Base-by-base conservation (phyloP, 2,113 vertebrate species). In the Sapayoa aenigma region DNA sequence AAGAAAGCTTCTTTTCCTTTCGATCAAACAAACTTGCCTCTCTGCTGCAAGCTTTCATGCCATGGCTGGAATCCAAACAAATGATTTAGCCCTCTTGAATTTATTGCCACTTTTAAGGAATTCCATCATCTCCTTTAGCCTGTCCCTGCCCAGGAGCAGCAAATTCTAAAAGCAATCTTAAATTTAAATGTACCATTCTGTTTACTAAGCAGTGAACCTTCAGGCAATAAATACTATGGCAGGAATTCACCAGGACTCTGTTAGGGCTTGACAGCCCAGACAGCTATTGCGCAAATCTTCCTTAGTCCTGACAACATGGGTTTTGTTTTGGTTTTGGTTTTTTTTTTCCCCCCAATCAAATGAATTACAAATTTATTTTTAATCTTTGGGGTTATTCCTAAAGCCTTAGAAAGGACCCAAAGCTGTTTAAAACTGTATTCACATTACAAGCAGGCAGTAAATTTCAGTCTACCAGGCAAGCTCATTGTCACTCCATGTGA, bases 351-450 rank as follows among this genome's bases (percentile, higher is more conserved):
- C n/a, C n/a, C 22, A 84, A 91, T 80, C 66, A 94, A 94, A 94
- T 66, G 89, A 93, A 95, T 89, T 94, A 96, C 89, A 95, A 94
- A 93, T 95, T 96, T 94, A 66, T 89, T 94, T 95, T 93, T 95
- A 93, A 94, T 96, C 94, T 94, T 91, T 42, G 23, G 17, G 53
- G 49, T 95, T 95, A 71, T 37, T 76, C 31, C 41, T 85, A 89
- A 92, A 69, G 87, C 81, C 49, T 93, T 93, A 93, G 80, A 87
- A 95, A 93, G 49, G 69, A 91, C 76, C 18, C 37, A 87, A 89
- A 94, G 84, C 89, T 87, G 49, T 92, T 93, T 89, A 89, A 95
- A 94, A 72, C 62, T 68, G 62, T 66, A 91, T 93, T 94, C 77
- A 89, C 59, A 68, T 91, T 87, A 83, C 49, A 93, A 94, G 53